Base-by-base conservation (phyloP, 2,888 invertebrate species). In the Adelognathus sp. region DNA sequence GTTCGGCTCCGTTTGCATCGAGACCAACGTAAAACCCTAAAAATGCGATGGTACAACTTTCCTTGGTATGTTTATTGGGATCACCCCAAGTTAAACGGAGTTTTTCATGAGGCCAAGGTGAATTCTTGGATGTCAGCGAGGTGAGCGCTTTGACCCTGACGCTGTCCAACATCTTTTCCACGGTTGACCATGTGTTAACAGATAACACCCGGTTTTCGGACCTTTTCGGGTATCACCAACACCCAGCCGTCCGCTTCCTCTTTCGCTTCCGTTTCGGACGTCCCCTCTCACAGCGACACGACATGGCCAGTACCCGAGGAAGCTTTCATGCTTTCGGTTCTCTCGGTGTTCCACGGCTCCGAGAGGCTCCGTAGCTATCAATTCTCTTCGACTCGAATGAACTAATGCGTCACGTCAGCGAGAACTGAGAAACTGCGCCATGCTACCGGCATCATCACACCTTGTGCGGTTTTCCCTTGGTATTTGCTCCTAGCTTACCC, bases 141-240 rank as follows among this genome's bases (percentile, higher is more conserved):
- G 74, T 64, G 73, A 77, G 74, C 64, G 67, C 64, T 64, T 50
- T 41, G 29, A 39, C 52, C 14, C 31, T 54, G 46, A 31, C 44
- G 44, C 31, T 27, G 41, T n/a, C 16, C 46, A 44, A 61, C 63
- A 63, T 76, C 56, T 80, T 81, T 81, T 80, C 54, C 64, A 81
- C 81, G 82, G 76, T 81, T 85, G 87, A 83, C 85, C 87, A 86
- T 85, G 87, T 85, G 87, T 88, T 86, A 88, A 87, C 85, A 86
- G 88, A 88, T 88, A 88, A 87, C 83, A 77, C 67, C n/a, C 72
- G 64, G 33, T 24, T 41, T 60, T 14, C 36, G 36, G 60, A 14
- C 31, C 24, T 50, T 67, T 24, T 44, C 39, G 54, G 44, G 39
- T 64, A 41, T 36, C 33, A 36, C 27, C 24, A 14, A 36, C 21